Evolutionary conservation across 53 echinoderm and acorn worm genomes (phyloP).

Genomic region (Glandiceps talaboti): DNA sequence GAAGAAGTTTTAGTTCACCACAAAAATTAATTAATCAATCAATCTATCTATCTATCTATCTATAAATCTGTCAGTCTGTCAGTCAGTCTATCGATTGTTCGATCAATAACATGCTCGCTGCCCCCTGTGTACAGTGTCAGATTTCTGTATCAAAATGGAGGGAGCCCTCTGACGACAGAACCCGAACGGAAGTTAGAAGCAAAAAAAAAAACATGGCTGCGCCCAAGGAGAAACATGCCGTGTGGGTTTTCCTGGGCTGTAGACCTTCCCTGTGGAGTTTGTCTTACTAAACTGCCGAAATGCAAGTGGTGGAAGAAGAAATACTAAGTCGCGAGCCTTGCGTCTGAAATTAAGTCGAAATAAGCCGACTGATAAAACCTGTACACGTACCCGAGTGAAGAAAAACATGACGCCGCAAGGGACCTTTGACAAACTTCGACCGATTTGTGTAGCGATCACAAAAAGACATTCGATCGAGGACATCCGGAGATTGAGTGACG

Average conservation of each 20-base stretch:
- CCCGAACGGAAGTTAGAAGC: too few relatives aligned
- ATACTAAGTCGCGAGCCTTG: background rate
- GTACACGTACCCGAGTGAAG: background rate
- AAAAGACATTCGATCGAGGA: slow-evolving; percentile 32
- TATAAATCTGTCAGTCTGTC: too few relatives aligned
- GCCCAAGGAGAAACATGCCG: background rate
- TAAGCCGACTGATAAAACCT: background rate
- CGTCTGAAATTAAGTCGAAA: too few relatives aligned
- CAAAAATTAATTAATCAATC: too few relatives aligned
- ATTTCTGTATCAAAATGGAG: too few relatives aligned
- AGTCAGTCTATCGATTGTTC: background rate
- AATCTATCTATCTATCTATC: too few relatives aligned
- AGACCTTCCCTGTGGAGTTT: too few relatives aligned
- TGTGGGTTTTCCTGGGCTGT: too few relatives aligned
- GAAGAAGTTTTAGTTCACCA: too few relatives aligned
- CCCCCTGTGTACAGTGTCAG: background rate
- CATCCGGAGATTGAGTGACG: slow-evolving; percentile 14
- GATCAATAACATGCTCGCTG: background rate
- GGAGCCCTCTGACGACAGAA: too few relatives aligned
- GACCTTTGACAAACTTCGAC: slow-evolving; percentile 44
- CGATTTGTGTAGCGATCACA: slow-evolving; percentile 65
- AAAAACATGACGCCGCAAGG: background rate
- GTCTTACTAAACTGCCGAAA: background rate
- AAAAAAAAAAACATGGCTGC: background rate
- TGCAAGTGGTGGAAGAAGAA: background rate